phyloP scores from a whole-genome alignment of 1,140 invertebrate genomes.

The Bombus impatiens region DNA sequence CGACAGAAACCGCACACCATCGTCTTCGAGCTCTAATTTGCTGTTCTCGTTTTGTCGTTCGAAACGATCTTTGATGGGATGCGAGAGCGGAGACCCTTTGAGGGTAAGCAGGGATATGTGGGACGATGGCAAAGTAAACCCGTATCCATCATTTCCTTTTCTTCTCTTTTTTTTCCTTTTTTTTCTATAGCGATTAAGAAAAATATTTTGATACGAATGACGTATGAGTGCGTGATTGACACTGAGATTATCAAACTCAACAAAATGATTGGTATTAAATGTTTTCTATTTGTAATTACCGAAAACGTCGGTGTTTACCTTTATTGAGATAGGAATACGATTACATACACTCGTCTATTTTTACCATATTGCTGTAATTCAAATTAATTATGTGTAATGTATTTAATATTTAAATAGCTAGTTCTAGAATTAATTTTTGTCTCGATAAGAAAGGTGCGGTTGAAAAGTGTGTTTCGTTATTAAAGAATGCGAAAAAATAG shows the following conservation, averaged over 20 bases:
- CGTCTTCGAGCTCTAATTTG: slow-evolving; percentile 51
- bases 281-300: too few relatives aligned
- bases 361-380: neutral
- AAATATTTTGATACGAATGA: too few relatives aligned
- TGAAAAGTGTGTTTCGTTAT: too few relatives aligned
- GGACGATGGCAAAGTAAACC: neutral
- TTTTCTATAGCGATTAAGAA: neutral
- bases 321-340: neutral
- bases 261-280: neutral
- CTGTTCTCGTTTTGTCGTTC: slow-evolving; percentile 33
- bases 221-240: too few relatives aligned
- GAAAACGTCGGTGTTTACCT: neutral
- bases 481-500: too few relatives aligned
- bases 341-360: neutral
- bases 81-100: slow-evolving; percentile 22
- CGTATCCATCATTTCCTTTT: neutral
- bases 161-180: neutral
- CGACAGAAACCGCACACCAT: slow-evolving; percentile 17
- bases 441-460: too few relatives aligned
- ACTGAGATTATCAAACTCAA: too few relatives aligned
- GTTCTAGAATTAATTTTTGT: too few relatives aligned
- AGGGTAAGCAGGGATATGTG: neutral
- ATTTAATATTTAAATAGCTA: too few relatives aligned
- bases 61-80: slow-evolving; percentile 37
- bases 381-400: too few relatives aligned